Evolutionary conservation across 2,113 vertebrate genomes (phyloP), one percentile per base, ranked within the genome.

Genomic region (Monarcha castaneiventris): DNA sequence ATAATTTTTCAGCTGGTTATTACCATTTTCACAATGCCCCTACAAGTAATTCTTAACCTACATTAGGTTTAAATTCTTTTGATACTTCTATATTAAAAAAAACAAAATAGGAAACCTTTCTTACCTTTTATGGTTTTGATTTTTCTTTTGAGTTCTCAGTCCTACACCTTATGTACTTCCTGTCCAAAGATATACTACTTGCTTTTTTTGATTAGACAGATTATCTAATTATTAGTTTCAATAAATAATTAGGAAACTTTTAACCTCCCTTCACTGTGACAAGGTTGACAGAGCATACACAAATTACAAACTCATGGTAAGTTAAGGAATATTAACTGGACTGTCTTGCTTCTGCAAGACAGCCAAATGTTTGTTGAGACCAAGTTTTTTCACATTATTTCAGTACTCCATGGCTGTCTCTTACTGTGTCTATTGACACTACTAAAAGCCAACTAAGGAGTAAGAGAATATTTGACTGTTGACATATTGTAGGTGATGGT

Each of bases 221-320:
- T 62, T 73, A 41, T n/a, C 5, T 61, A 39, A 35, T 39, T 3
- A 5, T 68, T 73, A 39, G 3, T 64, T 87, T 91, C 25, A 29
- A 26, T 41, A 16, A 87, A 7, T 32, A 18, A 67, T 8, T 8
- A 46, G 15, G 35, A 37, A 77, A 55, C 2, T 41, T 84, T 59
- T 41, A 67, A 59, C 2, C 4, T 41, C 13, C 3, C 4, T 15
- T 12, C 4, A 21, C 4, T 1, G 6, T 2, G 0, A 2, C 43
- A 39, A 64, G 2, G 11, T 30, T 33, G 23, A 37, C 14, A 68
- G 6, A 5, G 2, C 1, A 16, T 21, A 46, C 4, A 39, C 6
- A 22, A 78, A 62, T 33, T 41, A 17, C 11, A 74, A 58, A 87
- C 2, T n/a, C 14, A 18, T 7, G 4, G 21, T 30, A 73, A 74